Base-by-base conservation (phyloP, 2,797 vertebrate species). In the Rhyacichthys aspro region DNA sequence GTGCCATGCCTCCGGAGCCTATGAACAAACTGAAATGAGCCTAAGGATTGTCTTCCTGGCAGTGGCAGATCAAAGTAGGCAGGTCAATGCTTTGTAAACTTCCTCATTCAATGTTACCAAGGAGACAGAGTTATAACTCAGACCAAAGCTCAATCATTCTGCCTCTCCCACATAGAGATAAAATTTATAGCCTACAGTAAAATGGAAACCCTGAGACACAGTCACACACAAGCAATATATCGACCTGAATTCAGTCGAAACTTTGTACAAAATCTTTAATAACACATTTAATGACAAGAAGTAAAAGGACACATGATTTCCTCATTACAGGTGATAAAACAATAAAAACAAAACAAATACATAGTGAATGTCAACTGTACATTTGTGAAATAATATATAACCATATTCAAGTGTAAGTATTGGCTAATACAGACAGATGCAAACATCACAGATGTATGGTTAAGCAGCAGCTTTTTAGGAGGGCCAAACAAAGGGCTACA, bases 41-140 rank as follows among this genome's bases (percentile, higher is more conserved):
- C 18, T 8, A 53, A 56, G 32, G 39, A 39, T 60, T 66, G 55
- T 54, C 67, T 72, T 66, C 63, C 63, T 78, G 74, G 46, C 72
- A 42, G 43, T 54, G 55, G 68, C 78, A 84, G 75, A 76, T 87
- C 66, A 71, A 87, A 83, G 83, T 77, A 85, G 91, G 90, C 71
- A 17, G 83, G 81, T 19, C 79, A 52, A 14, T 38, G 19, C 75
- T 83, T 72, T 72, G 67, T 77, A 58, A 79, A 85, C 89, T 86
- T 90, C 91, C 88, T 89, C 63, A 72, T 77, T 78, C 65, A 68
- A 42, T 45, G 82, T 89, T 86, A 42, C 74, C 73, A 78, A n/a
- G 81, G 84, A 70, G 67, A 87, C 72, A 59, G n/a, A 33, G 43
- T 70, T 77, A 61, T 83, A 47, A 78, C 8, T 3, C 1, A 34